Evolutionary conservation across 2,888 invertebrate species (phyloP).

Genomic region (Rhorus exstirpatorius): DNA sequence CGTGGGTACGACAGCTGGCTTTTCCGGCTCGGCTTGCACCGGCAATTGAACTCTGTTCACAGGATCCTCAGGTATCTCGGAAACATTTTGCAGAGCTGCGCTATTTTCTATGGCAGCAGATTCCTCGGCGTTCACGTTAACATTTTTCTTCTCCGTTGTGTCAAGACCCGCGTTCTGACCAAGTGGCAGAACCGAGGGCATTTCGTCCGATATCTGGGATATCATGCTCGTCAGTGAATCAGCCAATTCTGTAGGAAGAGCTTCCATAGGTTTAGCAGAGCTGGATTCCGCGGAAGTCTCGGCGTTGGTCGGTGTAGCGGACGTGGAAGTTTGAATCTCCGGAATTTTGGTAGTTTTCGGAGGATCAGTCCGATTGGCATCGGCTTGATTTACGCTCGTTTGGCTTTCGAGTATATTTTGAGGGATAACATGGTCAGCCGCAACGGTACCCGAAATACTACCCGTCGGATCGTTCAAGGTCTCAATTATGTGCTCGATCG

Average conservation of each 20-base stretch:
- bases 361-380: not conserved
- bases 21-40: constrained; percentile 10
- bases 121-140: constrained; percentile 47
- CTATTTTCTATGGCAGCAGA: constrained; percentile 23
- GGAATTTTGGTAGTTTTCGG: not conserved
- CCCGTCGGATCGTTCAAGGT: constrained; percentile 70
- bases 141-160: constrained; percentile 62
- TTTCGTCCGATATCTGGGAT: constrained; percentile 79
- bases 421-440: constrained; percentile 35
- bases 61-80: constrained; percentile 27
- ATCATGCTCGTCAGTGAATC: constrained; percentile 81
- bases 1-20: not conserved
- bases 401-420: constrained; percentile 16
- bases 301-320: constrained; percentile 42
- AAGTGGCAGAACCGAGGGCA: constrained; percentile 74
- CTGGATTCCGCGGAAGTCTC: constrained; percentile 49
- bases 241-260: constrained; percentile 77
- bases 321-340: constrained; percentile 46
- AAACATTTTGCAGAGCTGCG: not conserved
- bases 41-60: constrained; percentile 16
- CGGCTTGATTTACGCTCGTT: constrained; percentile 23
- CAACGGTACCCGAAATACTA: constrained; percentile 55
- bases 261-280: constrained; percentile 66
- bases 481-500: constrained; percentile 71
- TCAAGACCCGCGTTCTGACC: constrained; percentile 53